A percentile compares a stretch with the other conserved stretches of the same genome.
phyloP scores from a whole-genome alignment of 2,113 vertebrate species.

The Shinisaurus crocodilurus region DNA sequence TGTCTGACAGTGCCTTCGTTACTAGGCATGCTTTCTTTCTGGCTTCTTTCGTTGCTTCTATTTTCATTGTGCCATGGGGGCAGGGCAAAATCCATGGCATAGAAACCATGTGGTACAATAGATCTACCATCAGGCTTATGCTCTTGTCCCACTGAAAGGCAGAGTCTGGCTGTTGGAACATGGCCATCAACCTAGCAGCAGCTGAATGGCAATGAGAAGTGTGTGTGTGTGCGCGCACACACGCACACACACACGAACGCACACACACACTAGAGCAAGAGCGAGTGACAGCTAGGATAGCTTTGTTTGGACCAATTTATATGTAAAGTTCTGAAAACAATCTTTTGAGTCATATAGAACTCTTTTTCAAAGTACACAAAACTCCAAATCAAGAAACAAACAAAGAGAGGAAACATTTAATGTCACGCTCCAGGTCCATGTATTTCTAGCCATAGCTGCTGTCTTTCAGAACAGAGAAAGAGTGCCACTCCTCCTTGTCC shows the following conservation, averaged over 20 bases:
- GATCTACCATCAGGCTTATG: neutral
- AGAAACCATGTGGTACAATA: neutral
- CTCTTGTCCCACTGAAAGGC: neutral
- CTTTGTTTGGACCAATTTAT: neutral
- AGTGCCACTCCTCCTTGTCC: neutral
- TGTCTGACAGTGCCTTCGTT: neutral
- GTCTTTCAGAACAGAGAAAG: neutral
- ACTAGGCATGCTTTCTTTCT: neutral
- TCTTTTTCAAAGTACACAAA: neutral
- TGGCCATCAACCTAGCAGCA: neutral
- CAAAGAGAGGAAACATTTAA: too few relatives aligned
- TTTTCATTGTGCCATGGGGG: neutral
- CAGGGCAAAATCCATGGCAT: neutral
- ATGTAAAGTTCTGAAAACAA: neutral
- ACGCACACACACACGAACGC: too few relatives aligned
- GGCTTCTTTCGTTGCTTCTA: neutral
- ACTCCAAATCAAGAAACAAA: neutral
- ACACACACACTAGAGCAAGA: too few relatives aligned
- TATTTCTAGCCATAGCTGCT: too few relatives aligned
- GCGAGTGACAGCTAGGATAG: too few relatives aligned
- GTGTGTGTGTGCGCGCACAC: too few relatives aligned
- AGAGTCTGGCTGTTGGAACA: neutral
- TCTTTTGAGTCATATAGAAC: neutral
- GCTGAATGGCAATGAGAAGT: neutral
- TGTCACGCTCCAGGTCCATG: neutral